These are phyloP conservation scores for Paelopatides confundens DNA, from an alignment of 53 echinoderm and acorn worm genomes.

Conservation along the genomic window DNA sequence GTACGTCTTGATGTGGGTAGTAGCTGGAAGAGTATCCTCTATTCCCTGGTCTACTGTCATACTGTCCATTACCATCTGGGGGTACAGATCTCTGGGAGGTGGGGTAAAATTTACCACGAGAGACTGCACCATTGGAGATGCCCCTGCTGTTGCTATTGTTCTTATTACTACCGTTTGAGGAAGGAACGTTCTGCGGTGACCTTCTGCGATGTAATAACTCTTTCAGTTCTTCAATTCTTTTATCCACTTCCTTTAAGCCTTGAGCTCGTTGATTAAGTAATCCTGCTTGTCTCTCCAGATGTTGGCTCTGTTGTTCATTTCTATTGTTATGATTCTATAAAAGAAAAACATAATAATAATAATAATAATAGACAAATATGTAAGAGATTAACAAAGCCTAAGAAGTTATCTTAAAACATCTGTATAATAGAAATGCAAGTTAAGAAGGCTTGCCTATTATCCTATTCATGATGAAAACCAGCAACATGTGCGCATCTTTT, in stretches of 20 bases:
- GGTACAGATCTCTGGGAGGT: constrained; percentile 36
- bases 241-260: constrained; percentile 83
- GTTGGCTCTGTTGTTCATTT: constrained; percentile 92
- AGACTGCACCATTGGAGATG: constrained; percentile 63
- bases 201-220: constrained; percentile 72
- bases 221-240: constrained; percentile 90
- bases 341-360: background rate
- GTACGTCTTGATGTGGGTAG: background rate
- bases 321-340: constrained; percentile 82
- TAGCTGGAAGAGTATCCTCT: background rate
- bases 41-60: background rate
- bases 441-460: too few species aligned
- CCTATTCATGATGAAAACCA: too few species aligned
- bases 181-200: constrained; percentile 3
- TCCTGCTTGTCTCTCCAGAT: constrained; percentile 76
- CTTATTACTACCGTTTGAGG: constrained; percentile 66
- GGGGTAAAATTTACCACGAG: background rate
- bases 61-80: background rate
- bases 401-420: too few species aligned
- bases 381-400: background rate
- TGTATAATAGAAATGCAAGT: too few species aligned
- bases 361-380: background rate
- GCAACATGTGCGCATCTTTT: too few species aligned
- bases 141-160: constrained; percentile 72
- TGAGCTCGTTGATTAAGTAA: constrained; percentile 70